phyloP scores from a whole-genome alignment of 2,113 vertebrate genomes.

The Sitta europaea region DNA sequence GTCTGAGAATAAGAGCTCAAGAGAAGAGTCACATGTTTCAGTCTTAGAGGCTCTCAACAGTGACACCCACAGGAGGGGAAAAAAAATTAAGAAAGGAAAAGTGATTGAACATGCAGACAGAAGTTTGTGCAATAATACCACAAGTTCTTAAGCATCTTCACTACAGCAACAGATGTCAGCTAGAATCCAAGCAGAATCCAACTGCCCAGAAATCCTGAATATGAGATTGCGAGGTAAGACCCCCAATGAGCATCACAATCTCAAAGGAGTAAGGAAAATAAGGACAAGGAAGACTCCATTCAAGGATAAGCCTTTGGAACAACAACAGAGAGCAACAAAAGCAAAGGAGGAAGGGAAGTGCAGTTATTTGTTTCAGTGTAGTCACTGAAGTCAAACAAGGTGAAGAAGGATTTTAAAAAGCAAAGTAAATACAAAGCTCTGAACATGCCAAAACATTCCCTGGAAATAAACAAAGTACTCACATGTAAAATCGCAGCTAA shows the following conservation, averaged over 20 bases:
- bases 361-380: background rate
- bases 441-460: background rate
- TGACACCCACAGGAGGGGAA: background rate
- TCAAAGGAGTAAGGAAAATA: background rate
- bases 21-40: background rate
- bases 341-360: background rate
- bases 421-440: background rate
- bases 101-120: background rate
- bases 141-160: background rate
- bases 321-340: background rate
- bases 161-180: background rate
- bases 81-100: fast-evolving
- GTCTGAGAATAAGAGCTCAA: fast-evolving
- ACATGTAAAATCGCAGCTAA: background rate
- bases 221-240: background rate
- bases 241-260: background rate
- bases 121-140: background rate
- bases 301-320: background rate
- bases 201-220: background rate
- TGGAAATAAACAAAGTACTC: background rate
- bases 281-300: background rate
- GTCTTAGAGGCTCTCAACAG: background rate
- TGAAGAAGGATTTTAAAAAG: background rate
- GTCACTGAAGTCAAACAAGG: background rate
- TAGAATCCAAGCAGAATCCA: background rate